Evolutionary conservation across 2,113 vertebrate species (phyloP).

Genomic region (Equus przewalskii): DNA sequence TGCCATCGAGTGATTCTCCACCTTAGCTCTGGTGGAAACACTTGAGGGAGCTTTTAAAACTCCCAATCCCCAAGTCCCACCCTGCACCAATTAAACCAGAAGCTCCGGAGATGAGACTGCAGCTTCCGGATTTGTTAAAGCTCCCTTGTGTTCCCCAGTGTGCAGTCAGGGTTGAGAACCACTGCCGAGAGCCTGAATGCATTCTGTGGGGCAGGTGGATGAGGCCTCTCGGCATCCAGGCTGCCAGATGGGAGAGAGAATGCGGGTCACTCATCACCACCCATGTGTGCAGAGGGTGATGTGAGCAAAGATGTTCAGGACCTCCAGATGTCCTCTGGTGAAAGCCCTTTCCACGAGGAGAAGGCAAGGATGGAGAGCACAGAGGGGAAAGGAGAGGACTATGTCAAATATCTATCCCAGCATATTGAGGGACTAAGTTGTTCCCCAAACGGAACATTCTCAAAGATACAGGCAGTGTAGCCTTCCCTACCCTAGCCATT

Average conservation of each 20-base stretch:
- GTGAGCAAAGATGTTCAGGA: not conserved
- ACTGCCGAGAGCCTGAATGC: not conserved
- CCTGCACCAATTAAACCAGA: constrained; percentile 5
- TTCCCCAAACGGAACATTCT: not conserved
- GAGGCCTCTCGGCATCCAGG: not conserved
- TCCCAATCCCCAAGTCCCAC: not conserved
- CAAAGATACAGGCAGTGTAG: not conserved
- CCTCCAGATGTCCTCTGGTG: not conserved
- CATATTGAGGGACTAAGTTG: not conserved
- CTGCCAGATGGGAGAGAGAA: constrained; percentile 25
- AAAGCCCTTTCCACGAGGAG: not conserved
- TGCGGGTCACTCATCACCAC: not conserved
- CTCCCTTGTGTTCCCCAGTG: not conserved
- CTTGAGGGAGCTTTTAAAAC: not conserved
- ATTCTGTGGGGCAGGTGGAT: not conserved
- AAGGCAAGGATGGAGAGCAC: not conserved
- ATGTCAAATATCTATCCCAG: not conserved
- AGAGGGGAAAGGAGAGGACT: not conserved
- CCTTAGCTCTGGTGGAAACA: not conserved
- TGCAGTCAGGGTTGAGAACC: not conserved
- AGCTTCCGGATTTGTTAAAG: not conserved
- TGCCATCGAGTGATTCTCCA: not conserved
- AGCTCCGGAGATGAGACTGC: not conserved
- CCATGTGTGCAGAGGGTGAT: not conserved
- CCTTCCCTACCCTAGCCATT: not conserved